Evolutionary conservation across 2,888 invertebrate species (phyloP), one percentile per base, ranked within the genome.

Genomic region (Lasioglossum leucozonium): DNA sequence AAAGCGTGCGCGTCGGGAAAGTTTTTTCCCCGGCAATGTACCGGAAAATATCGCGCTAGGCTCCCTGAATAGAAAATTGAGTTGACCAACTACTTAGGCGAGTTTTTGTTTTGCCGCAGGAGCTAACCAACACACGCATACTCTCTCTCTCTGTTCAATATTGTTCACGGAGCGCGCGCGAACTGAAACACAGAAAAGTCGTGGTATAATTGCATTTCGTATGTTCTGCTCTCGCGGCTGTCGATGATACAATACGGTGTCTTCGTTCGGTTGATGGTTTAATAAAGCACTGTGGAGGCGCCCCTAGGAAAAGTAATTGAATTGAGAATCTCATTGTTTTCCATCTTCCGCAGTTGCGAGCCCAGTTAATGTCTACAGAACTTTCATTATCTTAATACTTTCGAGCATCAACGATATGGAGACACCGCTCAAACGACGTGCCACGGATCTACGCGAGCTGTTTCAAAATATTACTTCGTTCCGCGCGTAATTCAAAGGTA

Each of bases 161-260:
- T 30, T 65, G 65, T 65, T 65, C 18, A 18, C 34, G 30, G 16
- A 16, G 16, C 62, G 62, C 62, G 22, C 51, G 51, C 30, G 4
- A 62, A 62, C 30, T 62, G 30, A 30, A 65, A 65, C 34, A 65
- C 16, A 65, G 65, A 34, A 65, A 65, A 65, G 65, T 65, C 34
- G 65, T 0, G 8, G 6, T 30, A 65, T 65, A 65, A 65, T 65
- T 65, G 65, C 65, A 30, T 65, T 65, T 65, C 34, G 30, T 18
- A 18, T 30, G 16, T 4, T 34, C 34, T 16, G 34, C 65, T 26
- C 58, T 30, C 16, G 65, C 34, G 65, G 30, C 34, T 65, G 34
- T 34, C 65, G 65, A 65, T 34, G 65, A 6, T 65, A 65, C 65
- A 34, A 34, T 30, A 8, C 18, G 18, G 8, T 65, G 8, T 65